A percentile compares a stretch with the other conserved stretches of the same genome.
phyloP scores from a whole-genome alignment of 2,888 invertebrate genomes.

The Stegophylla sp. region DNA sequence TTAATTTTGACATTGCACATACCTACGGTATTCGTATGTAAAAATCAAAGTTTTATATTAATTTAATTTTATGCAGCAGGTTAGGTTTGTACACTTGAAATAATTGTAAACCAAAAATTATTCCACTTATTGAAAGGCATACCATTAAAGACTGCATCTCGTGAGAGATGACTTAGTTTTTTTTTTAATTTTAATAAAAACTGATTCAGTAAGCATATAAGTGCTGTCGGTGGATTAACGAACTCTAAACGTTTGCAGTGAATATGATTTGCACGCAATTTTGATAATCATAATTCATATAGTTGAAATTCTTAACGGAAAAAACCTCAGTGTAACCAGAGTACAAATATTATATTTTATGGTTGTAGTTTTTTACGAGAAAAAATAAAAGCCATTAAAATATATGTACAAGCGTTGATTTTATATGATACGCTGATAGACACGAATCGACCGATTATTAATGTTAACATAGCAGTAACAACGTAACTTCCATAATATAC shows the following conservation, averaged over 20 bases:
- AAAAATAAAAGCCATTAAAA: too few relatives aligned
- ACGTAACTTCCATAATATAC: too few relatives aligned
- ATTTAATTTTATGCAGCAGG: background rate
- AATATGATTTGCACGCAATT: background rate
- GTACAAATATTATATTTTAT: too few relatives aligned
- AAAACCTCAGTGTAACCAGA: too few relatives aligned
- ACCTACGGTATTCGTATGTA: background rate
- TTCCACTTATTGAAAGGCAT: background rate
- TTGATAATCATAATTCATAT: background rate
- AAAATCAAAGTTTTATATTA: background rate
- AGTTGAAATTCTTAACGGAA: too few relatives aligned
- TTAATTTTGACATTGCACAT: background rate
- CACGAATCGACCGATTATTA: too few relatives aligned
- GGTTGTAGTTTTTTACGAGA: too few relatives aligned
- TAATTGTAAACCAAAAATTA: background rate
- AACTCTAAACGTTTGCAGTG: background rate
- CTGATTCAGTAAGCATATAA: background rate
- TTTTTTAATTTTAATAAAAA: background rate
- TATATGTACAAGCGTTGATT: too few relatives aligned
- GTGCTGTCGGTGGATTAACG: background rate
- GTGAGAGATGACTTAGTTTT: background rate
- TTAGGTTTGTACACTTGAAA: background rate
- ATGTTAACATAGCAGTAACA: too few relatives aligned
- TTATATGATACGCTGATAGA: too few relatives aligned
- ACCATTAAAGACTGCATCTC: background rate